Evolutionary conservation across 2,888 invertebrate genomes (phyloP), one percentile per base, ranked within the genome.

Genomic region (Plebejus argus): DNA sequence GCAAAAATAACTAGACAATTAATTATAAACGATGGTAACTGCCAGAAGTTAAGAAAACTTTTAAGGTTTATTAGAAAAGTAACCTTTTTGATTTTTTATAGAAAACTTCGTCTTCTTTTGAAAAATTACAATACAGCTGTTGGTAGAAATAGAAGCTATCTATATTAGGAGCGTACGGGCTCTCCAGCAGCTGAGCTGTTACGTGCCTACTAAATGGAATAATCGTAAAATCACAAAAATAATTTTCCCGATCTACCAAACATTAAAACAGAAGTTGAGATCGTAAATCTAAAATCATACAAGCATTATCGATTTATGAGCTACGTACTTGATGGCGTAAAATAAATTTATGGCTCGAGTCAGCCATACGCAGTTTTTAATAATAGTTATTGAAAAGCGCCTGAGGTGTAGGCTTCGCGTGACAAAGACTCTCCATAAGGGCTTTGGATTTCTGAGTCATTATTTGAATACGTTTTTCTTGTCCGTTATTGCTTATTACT

Each of bases 401-500:
- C 82, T 79, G 81, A 81, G 81, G 82, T 78, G 79, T 76, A 80
- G 81, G 79, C 80, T 76, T 18, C 71, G 77, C 78, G 76, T 81
- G 80, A 82, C 80, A 78, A 83, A 88, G 87, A 88, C 86, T 86
- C 81, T 83, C 81, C 81, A 81, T 83, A 77, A 23, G 85, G 85
- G 84, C 84, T 85, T 86, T 85, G 85, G 85, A 39, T 70, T 70
- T 18, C 33, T 35, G n/a, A 35, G 15, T 70, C 0, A 70, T 35
- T 15, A 8, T 23, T 70, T 70, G 7, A 28, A 70, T n/a, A 12
- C 18, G 70, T 20, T 35, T 70, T 70, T 70, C 15, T 70, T 35
- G 66, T 1, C 23, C 28, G 15, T 35, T 18, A 33, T 70, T 5
- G 6, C 1, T 71, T 35, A n/a, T 39, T 39, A n/a, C 15, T 20